Conservation (phyloP, 2,888 invertebrate genomes). For the Conops quadrifasciatus region DNA sequence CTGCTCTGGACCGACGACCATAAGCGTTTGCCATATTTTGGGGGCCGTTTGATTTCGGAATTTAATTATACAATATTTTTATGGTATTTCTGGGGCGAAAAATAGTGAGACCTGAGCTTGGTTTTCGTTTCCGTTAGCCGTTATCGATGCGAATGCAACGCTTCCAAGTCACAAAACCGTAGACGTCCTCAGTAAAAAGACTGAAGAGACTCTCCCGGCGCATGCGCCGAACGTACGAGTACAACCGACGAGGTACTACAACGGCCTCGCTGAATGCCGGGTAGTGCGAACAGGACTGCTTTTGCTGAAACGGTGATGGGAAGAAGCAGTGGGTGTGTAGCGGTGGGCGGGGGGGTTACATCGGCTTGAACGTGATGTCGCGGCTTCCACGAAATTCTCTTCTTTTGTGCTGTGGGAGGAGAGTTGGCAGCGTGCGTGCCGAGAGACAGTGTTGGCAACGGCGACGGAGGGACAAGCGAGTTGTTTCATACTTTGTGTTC, state of each 20-base stretch:
- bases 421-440: background rate
- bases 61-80: background rate
- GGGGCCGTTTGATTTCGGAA: background rate
- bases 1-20: no score
- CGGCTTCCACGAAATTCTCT: conserved; percentile 19
- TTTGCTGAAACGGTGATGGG: background rate
- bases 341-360: conserved; percentile 19
- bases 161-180: conserved; percentile 11
- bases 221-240: conserved; percentile 6
- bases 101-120: background rate
- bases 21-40: no score
- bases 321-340: background rate
- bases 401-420: background rate
- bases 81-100: no score
- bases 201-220: conserved; percentile 28
- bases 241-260: conserved; percentile 1
- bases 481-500: background rate
- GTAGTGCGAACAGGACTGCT: conserved; percentile 7
- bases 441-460: background rate
- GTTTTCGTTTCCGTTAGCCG: background rate
- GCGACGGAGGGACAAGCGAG: background rate
- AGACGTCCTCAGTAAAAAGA: background rate
- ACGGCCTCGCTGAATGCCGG: conserved; percentile 23
- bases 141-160: conserved; percentile 27
- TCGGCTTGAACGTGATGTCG: conserved; percentile 1